Conservation (phyloP, 2,113 vertebrate genomes). For the Ramphastos sulfuratus region DNA sequence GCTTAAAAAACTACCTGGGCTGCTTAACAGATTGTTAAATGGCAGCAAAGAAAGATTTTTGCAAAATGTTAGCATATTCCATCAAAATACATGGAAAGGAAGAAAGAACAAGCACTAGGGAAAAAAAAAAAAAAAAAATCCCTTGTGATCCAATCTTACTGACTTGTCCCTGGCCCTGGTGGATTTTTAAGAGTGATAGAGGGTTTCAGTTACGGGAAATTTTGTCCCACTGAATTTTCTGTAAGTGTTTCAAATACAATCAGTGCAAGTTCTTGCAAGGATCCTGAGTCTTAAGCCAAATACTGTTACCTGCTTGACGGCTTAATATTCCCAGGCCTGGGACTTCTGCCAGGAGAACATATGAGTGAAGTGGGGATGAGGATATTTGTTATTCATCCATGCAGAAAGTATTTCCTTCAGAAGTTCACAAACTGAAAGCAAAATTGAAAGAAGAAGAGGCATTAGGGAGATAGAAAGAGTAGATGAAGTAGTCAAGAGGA, state of each 20-base stretch:
- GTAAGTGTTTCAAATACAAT: slow-evolving; percentile 18
- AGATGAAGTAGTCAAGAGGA: not conserved
- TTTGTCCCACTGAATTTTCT: not conserved
- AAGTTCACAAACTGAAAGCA: slow-evolving; percentile 33
- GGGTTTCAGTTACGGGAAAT: not conserved
- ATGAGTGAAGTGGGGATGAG: slow-evolving; percentile 17
- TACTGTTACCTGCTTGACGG: slow-evolving; percentile 12
- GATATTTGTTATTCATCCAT: slow-evolving; percentile 28
- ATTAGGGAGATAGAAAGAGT: not conserved
- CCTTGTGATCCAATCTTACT: not conserved
- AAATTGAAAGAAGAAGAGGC: slow-evolving; percentile 11
- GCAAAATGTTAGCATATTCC: not conserved
- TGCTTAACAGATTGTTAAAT: not conserved
- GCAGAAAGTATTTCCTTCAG: slow-evolving; percentile 27
- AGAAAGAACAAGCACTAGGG: not conserved
- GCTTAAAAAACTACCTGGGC: not conserved
- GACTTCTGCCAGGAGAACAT: slow-evolving; percentile 52
- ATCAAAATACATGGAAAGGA: not conserved
- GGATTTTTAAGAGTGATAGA: not conserved
- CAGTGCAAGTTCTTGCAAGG: slow-evolving; percentile 43
- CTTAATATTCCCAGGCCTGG: slow-evolving; percentile 32
- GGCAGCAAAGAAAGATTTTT: not conserved
- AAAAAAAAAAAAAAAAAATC: not conserved
- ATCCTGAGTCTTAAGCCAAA: not conserved
- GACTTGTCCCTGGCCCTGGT: not conserved